Base-by-base conservation (phyloP, 37 sponge, comb jelly and placozoan species). In the Ephydatia muelleri region DNA sequence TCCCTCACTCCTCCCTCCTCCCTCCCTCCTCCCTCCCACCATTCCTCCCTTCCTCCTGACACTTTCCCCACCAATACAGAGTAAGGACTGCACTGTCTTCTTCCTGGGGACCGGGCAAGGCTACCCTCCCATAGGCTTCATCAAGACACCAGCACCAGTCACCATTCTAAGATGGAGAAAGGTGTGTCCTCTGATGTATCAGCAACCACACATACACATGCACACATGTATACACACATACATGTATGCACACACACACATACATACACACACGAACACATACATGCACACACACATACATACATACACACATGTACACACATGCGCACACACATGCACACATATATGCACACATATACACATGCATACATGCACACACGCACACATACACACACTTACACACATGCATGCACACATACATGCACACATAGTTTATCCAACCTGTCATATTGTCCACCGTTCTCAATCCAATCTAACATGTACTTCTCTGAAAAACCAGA, bases 71-170 rank as follows among this genome's bases (percentile, higher is more conserved):
- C 73, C 23, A 34, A 6, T 80, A 9, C 38, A 95, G 94, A 34
- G 91, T 16, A 84, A 72, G 26, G 96, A 97, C 70, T 73, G 84
- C 37, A 85, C 92, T 9, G 92, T 97, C 73, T 97, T 97, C 88
- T 95, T 97, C 83, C 64, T 97, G 57, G 81, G 67, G 49, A 78
- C 91, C 26, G 64, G 72, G 66, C 90, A 91, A 2, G 49, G 69
- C 2, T 99, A 93, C 67, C 57, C 83, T 8, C 94, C 99, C n/a
- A 89, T 99, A 33, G 99, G 99, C 26, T 99, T 91, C 67, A 84
- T 96, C 6, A 77, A 81, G 19, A 81, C 85, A 1, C 93, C 91
- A 16, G 70, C 95, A 43, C 91, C 99, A 28, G 95, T 96, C 72
- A 88, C 86, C 27, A 81, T 81, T 31, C 73, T 99, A 43, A 49